phyloP scores from a whole-genome alignment of 1,140 invertebrate genomes.

The Danaus melanippus region DNA sequence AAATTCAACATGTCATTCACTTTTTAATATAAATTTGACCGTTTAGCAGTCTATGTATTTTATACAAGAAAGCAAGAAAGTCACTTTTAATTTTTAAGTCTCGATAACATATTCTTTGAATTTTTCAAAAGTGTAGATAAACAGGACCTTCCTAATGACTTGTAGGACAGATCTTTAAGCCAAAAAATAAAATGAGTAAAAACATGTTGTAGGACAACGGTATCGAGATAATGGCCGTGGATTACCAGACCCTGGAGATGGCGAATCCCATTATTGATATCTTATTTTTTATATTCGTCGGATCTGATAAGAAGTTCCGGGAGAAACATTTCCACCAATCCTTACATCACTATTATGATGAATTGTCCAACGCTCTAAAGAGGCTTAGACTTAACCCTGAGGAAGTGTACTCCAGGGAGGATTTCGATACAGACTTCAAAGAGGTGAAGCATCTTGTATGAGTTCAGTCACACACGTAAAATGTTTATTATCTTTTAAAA shows the following conservation, averaged over 20 bases:
- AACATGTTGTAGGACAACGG: slow-evolving; percentile 34
- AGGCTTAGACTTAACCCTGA: slow-evolving; percentile 29
- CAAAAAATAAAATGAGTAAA: background rate
- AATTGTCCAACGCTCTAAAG: slow-evolving; percentile 34
- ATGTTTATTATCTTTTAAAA: background rate
- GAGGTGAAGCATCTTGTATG: slow-evolving; percentile 21
- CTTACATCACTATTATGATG: slow-evolving; percentile 62
- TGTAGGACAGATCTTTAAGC: too few species aligned
- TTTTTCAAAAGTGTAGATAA: background rate
- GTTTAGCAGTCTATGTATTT: too few species aligned
- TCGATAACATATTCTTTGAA: too few species aligned
- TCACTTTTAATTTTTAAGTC: too few species aligned
- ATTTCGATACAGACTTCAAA: slow-evolving; percentile 36
- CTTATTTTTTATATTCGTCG: slow-evolving; percentile 70
- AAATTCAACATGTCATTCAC: slow-evolving; percentile 19
- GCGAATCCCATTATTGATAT: slow-evolving; percentile 70
- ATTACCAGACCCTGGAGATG: slow-evolving; percentile 70
- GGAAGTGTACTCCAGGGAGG: slow-evolving; percentile 27
- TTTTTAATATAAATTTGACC: background rate
- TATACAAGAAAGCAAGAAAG: too few species aligned
- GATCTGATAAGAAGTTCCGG: slow-evolving; percentile 61
- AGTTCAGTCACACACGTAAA: background rate
- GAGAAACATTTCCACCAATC: slow-evolving; percentile 53
- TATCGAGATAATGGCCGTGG: slow-evolving; percentile 55
- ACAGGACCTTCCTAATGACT: background rate